Conservation (phyloP, 2,888 invertebrate genomes). For the Stenoptilia bipunctidactyla region DNA sequence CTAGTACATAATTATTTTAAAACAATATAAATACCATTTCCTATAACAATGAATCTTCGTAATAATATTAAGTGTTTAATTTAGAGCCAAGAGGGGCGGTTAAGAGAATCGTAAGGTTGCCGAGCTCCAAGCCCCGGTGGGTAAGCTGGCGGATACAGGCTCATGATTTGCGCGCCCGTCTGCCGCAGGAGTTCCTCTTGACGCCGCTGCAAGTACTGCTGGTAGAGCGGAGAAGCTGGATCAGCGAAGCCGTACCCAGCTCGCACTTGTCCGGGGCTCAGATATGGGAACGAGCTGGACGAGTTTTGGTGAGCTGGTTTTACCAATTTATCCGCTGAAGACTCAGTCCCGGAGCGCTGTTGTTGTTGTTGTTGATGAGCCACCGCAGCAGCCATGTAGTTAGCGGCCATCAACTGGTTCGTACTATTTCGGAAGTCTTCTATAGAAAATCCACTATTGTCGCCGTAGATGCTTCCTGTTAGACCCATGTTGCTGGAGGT, state of each 20-base stretch:
- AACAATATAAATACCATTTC: conserved; percentile 50
- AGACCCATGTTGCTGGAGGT: conserved; percentile 74
- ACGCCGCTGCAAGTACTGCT: conserved; percentile 77
- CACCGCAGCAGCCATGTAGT: conserved; percentile 62
- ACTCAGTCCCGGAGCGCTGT: conserved; percentile 21
- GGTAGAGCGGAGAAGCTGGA: conserved; percentile 77
- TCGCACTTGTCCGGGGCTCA: conserved; percentile 71
- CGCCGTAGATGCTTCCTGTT: conserved; percentile 70
- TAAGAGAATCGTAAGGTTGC: conserved; percentile 80
- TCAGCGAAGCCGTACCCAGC: conserved; percentile 75
- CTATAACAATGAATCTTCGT: conserved; percentile 45
- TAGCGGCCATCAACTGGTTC: conserved; percentile 72
- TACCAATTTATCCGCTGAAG: conserved; percentile 45
- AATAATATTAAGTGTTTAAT: conserved; percentile 17
- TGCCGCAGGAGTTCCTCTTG: conserved; percentile 73
- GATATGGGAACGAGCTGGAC: conserved; percentile 70
- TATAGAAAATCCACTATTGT: conserved; percentile 75
- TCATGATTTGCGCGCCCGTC: conserved; percentile 73
- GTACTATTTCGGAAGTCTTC: conserved; percentile 76
- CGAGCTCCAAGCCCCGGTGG: conserved; percentile 74
- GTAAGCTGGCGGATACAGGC: conserved; percentile 76
- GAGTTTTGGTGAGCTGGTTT: conserved; percentile 61
- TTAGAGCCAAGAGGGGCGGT: conserved; percentile 78
- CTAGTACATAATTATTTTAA: conserved; percentile 39
- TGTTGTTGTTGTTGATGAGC: conserved; percentile 54